phyloP scores from a whole-genome alignment of 2,888 invertebrate genomes.

The Heliconius sara region DNA sequence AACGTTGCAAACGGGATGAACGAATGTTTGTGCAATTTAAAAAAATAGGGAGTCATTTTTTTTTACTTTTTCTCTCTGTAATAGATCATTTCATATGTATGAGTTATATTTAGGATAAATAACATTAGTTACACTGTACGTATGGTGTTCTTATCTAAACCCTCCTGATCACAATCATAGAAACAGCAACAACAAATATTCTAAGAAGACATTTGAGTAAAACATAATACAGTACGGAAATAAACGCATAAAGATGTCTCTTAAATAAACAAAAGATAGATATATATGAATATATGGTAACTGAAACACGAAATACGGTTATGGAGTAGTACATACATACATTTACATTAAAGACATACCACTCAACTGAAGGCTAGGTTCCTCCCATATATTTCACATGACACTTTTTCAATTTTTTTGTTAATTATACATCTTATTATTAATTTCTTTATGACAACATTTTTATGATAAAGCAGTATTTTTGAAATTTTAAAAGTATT shows the following conservation, averaged over 20 bases:
- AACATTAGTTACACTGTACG: too few species aligned
- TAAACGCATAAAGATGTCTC: conserved; percentile 32
- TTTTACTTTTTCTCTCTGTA: too few species aligned
- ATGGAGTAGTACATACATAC: conserved; percentile 31
- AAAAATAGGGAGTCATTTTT: too few species aligned
- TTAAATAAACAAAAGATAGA: conserved; percentile 31
- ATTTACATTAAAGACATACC: conserved; percentile 33
- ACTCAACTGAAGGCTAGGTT: conserved; percentile 24
- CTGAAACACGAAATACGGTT: conserved; percentile 32
- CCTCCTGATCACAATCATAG: neutral
- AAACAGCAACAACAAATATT: neutral
- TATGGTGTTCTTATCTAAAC: too few species aligned
- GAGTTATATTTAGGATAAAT: too few species aligned
- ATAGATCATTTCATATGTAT: too few species aligned
- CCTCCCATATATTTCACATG: conserved; percentile 2
- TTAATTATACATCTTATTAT: neutral
- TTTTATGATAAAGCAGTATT: too few species aligned
- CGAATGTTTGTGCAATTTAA: too few species aligned
- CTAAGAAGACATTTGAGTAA: neutral
- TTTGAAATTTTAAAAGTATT: too few species aligned
- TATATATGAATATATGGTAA: conserved; percentile 28
- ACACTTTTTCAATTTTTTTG: neutral
- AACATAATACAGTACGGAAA: conserved; percentile 9
- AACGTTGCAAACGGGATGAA: neutral
- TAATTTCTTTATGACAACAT: too few species aligned